Base-by-base conservation (phyloP, 2,113 vertebrate species). In the Elephantulus edwardii region DNA sequence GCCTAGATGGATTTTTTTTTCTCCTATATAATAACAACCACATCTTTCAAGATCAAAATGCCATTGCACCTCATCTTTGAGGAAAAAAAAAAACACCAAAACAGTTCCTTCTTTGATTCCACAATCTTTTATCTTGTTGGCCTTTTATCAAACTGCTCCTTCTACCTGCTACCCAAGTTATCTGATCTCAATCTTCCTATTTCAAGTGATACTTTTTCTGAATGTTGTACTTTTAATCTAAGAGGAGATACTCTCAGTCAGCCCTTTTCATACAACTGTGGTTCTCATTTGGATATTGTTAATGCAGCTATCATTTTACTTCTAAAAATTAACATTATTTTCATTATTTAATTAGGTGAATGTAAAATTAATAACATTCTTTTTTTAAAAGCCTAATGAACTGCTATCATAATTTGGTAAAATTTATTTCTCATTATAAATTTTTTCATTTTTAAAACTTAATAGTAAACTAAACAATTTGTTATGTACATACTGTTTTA, bases 1-100 rank as follows among this genome's bases (percentile, higher is more conserved):
- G 68, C 77, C 66, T 91, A 92, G 87, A 95, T 91, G 91, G 91
- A 96, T 92, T 95, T 94, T 94, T 95, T 83, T 83, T 91, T 75
- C 70, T 6, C 12, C 26, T 42, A 60, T 54, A 90, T 50, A 95
- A 74, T 92, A 95, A 78, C 66, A 46, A 35, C 14, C 22, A 70
- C 93, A 80, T 22, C 24, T 91, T 92, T 89, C 46, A 28, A 90
- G 66, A 75, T 81, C 78, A 96, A 90, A 96, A 94, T 91, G 91
- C 93, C 94, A 8, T 58, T 91, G 58, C 38, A 88, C 50, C 56
- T 95, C 95, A 86, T 71, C 14, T 95, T 89, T 93, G 77, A 90
- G 30, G 83, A 76, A 62, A 91, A n/a, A n/a, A n/a, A n/a, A n/a
- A n/a, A n/a, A n/a, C n/a, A n/a, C n/a, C n/a, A n/a, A n/a, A 64